Evolutionary conservation across 2,113 vertebrate genomes (phyloP).

Genomic region (Mustelus asterias): DNA sequence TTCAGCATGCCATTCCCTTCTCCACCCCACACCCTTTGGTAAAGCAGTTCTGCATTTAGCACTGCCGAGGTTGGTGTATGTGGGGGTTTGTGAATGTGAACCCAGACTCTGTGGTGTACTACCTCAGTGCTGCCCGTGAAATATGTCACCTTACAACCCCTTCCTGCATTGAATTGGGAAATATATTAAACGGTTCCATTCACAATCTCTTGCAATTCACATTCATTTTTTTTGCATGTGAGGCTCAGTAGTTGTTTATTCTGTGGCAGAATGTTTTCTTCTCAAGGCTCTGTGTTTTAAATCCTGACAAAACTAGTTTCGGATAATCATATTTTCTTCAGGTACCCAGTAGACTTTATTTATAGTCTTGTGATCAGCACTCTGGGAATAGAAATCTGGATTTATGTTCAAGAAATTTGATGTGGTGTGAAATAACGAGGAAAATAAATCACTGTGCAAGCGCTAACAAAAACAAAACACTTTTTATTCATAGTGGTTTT

Average conservation of each 20-base stretch:
- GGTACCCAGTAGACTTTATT: not conserved
- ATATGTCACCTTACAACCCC: not conserved
- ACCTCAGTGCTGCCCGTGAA: not conserved
- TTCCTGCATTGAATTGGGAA: not conserved
- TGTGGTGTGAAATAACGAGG: not conserved
- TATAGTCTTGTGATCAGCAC: not conserved
- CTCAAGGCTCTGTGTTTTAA: not conserved
- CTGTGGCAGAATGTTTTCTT: not conserved
- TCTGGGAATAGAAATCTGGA: conserved; percentile 3
- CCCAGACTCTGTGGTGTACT: too few species aligned
- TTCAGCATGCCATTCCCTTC: too few species aligned
- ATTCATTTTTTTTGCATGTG: not conserved
- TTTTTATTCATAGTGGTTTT: not conserved
- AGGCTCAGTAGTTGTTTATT: not conserved
- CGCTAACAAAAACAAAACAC: not conserved
- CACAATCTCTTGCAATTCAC: not conserved
- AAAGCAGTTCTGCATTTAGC: too few species aligned
- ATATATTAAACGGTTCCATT: not conserved
- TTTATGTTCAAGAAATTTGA: not conserved
- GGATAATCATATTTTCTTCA: not conserved
- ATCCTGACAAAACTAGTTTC: not conserved
- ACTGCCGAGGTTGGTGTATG: too few species aligned
- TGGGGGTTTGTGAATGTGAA: too few species aligned
- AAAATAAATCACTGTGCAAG: not conserved
- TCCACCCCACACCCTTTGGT: too few species aligned